phyloP scores from a whole-genome alignment of 2,797 vertebrate species.

The Propithecus deckenii region DNA sequence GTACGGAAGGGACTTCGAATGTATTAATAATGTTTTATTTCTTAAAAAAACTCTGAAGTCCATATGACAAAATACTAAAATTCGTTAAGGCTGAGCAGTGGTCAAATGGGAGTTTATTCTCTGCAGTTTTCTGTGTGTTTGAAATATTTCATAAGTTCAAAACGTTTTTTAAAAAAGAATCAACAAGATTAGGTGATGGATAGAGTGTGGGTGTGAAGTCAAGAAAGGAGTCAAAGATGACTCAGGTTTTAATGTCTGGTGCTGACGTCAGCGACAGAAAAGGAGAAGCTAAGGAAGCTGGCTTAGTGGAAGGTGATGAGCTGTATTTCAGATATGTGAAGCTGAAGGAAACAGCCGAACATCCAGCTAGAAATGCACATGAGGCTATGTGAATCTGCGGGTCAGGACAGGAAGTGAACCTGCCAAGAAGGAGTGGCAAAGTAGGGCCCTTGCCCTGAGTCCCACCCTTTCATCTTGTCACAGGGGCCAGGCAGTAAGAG shows the following conservation, averaged over 20 bases:
- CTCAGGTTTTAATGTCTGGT: conserved; percentile 48
- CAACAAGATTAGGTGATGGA: conserved; percentile 25
- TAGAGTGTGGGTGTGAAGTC: conserved; percentile 33
- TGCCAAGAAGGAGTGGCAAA: background rate
- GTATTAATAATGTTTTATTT: background rate
- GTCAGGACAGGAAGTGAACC: background rate
- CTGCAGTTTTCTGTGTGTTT: background rate
- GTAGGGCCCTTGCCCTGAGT: background rate
- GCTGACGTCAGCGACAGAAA: conserved; percentile 36
- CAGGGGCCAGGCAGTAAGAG: background rate
- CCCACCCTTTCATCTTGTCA: background rate
- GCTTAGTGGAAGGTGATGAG: background rate
- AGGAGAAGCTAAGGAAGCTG: background rate
- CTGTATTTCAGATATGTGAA: background rate
- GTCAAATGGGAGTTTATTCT: background rate
- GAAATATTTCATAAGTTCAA: conserved; percentile 59
- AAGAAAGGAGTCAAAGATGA: conserved; percentile 62
- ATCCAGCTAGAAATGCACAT: background rate
- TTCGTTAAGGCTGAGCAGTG: background rate
- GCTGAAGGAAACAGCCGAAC: background rate
- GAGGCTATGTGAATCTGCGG: background rate
- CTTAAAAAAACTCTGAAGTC: background rate
- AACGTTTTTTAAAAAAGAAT: conserved; percentile 4
- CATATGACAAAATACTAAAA: background rate
- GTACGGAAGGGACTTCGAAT: background rate